phyloP scores from a whole-genome alignment of 2,888 invertebrate genomes.

The Bugula neritina region DNA sequence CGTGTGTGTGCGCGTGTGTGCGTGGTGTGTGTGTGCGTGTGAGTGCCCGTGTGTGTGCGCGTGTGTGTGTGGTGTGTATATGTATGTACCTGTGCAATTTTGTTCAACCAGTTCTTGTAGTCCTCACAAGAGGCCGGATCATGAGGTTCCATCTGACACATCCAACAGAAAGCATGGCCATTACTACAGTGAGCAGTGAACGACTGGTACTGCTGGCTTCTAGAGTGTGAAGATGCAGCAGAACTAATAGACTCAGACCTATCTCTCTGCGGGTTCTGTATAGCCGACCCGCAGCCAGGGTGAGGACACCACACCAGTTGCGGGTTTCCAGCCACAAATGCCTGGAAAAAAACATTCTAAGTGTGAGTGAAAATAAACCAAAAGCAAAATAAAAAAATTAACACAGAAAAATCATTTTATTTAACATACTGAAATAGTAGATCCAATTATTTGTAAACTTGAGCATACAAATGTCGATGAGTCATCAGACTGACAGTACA shows the following conservation, averaged over 20 bases:
- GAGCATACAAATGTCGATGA: too few species aligned
- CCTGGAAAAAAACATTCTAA: conserved; percentile 55
- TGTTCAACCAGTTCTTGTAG: conserved; percentile 62
- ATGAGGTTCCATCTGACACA: conserved; percentile 62
- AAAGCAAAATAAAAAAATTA: too few species aligned
- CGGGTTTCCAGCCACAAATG: conserved; percentile 67
- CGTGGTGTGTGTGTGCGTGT: too few species aligned
- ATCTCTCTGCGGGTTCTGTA: conserved; percentile 59
- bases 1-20: too few species aligned
- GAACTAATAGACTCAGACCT: conserved; percentile 26
- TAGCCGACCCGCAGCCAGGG: conserved; percentile 64
- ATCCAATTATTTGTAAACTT: too few species aligned
- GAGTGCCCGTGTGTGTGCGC: too few species aligned
- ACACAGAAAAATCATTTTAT: too few species aligned
- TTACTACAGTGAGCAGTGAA: conserved; percentile 67
- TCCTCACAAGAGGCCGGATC: conserved; percentile 64
- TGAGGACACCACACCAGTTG: conserved; percentile 67
- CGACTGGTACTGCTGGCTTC: conserved; percentile 54
- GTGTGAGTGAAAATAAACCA: too few species aligned
- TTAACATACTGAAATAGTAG: too few species aligned
- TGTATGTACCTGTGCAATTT: conserved; percentile 60
- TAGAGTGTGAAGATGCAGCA: conserved; percentile 26
- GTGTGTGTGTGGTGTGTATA: neutral
- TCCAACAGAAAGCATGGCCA: conserved; percentile 67
- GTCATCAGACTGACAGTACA: too few species aligned